Evolutionary conservation across 2,113 vertebrate genomes (phyloP).

Genomic region (Nettapus auritus): DNA sequence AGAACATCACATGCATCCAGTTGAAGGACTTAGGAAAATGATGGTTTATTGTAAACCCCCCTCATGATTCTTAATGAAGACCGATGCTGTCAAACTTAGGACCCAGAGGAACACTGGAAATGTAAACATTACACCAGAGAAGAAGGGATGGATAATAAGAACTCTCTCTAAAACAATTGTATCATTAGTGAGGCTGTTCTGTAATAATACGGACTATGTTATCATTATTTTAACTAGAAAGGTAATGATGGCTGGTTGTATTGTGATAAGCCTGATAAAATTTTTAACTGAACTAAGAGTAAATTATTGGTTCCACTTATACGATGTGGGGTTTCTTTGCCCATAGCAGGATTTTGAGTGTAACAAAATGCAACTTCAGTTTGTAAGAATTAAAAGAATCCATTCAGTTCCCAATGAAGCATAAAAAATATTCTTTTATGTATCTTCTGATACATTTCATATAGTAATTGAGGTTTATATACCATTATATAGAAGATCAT

Average conservation of each 20-base stretch:
- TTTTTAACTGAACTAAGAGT: background rate
- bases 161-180: background rate
- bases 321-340: background rate
- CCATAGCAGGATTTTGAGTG: background rate
- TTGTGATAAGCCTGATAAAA: background rate
- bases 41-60: background rate
- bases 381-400: background rate
- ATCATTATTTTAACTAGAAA: background rate
- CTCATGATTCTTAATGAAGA: background rate
- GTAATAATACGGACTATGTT: background rate
- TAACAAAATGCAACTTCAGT: background rate
- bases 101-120: background rate
- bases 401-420: background rate
- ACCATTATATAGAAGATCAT: background rate
- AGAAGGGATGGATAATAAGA: background rate
- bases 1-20: fast-evolving
- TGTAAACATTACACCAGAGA: background rate
- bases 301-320: background rate
- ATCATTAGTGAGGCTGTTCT: background rate
- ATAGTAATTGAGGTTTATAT: background rate
- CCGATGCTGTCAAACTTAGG: background rate
- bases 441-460: background rate
- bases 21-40: background rate
- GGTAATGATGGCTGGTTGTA: background rate
- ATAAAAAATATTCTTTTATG: background rate